Percentiles rank a stretch among this genome's conserved stretches.
Conservation (phyloP, 2,113 vertebrate genomes). For the human (Homo sapiens) region GRCh38 chr16:11168501-11169000, state of each 20-base stretch:
- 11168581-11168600: not conserved
- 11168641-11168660: not conserved
- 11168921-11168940: not conserved
- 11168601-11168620: not conserved
- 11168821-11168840: not conserved
- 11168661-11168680: not conserved
- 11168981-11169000: not conserved
- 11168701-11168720: not conserved
- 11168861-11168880: not conserved
- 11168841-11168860: not conserved
- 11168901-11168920: not conserved
- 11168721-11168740: not conserved
- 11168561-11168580: not conserved
- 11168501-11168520: not conserved
- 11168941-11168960: not conserved
- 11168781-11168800: rapidly evolving
- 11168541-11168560: rapidly evolving
- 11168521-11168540: not conserved
- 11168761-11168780: not conserved
- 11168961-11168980: not conserved
- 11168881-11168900: not conserved
- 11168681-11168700: not conserved
- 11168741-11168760: not conserved
- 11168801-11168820: not conserved
- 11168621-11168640: rapidly evolving